These are phyloP conservation scores for Ictidomys tridecemlineatus DNA, from an alignment of 2,113 vertebrate genomes.

Conservation along the genomic window DNA sequence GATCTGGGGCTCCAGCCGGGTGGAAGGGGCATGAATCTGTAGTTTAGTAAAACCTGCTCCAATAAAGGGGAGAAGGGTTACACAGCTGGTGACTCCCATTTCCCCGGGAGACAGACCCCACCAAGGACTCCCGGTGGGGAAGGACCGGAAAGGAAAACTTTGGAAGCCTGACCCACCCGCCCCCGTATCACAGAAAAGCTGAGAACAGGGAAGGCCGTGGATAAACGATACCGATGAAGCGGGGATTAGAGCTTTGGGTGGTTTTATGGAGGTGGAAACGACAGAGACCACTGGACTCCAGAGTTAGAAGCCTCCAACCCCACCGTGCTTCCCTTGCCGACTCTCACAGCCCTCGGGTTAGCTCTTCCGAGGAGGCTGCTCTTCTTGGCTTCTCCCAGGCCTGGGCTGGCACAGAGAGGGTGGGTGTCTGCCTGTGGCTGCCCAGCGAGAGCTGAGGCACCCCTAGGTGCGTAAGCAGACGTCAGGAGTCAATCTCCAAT, in stretches of 20 bases:
- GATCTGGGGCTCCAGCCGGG: background rate
- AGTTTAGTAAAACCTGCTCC: conserved; percentile 4
- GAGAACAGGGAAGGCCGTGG: no score
- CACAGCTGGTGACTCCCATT: background rate
- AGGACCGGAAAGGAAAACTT: background rate
- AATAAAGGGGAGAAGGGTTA: background rate
- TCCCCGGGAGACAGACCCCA: background rate
- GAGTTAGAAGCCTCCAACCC: fast-evolving
- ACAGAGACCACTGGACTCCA: fast-evolving
- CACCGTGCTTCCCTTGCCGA: fast-evolving
- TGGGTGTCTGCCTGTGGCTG: fast-evolving
- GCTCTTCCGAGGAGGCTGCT: fast-evolving
- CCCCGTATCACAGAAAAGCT: fast-evolving
- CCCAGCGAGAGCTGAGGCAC: background rate
- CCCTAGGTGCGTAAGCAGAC: fast-evolving
- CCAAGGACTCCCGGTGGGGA: background rate
- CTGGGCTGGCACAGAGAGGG: conserved; percentile 28
- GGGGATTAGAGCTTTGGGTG: background rate
- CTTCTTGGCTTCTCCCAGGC: background rate
- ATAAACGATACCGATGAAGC: background rate
- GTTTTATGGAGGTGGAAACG: fast-evolving
- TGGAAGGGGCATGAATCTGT: background rate
- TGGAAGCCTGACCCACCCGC: no score
- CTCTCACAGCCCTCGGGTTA: background rate
- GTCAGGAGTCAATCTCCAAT: background rate